These are phyloP conservation scores for Calcarius lapponicus DNA, from an alignment of 2,797 vertebrate species.

Conservation along the genomic window DNA sequence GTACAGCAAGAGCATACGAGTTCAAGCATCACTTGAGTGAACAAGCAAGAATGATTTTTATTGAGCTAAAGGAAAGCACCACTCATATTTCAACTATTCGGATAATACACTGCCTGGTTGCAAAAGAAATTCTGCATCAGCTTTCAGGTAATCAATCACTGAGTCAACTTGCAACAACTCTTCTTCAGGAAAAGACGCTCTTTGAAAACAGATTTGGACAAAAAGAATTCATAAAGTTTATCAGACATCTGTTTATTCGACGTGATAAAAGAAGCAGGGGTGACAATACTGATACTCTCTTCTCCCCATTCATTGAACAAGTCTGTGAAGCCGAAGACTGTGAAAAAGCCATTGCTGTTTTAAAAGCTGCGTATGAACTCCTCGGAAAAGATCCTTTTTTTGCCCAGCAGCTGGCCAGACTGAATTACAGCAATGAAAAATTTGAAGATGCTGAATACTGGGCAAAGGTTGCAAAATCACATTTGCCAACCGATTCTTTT, in stretches of 20 bases:
- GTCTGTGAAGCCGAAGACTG: slow-evolving; percentile 61
- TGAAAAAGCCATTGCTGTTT: slow-evolving; percentile 77
- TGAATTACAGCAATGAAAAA: slow-evolving; percentile 76
- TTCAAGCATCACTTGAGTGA: slow-evolving; percentile 79
- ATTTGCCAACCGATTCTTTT: slow-evolving; percentile 78
- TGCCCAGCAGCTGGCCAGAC: slow-evolving; percentile 86
- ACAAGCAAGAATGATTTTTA: slow-evolving; percentile 81
- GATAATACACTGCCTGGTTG: slow-evolving; percentile 85
- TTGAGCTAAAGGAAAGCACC: slow-evolving; percentile 81
- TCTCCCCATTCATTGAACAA: slow-evolving; percentile 85
- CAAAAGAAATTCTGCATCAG: slow-evolving; percentile 84
- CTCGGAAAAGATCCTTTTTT: slow-evolving; percentile 80
- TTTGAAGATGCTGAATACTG: slow-evolving; percentile 81
- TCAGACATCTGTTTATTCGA: slow-evolving; percentile 81
- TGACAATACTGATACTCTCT: slow-evolving; percentile 78
- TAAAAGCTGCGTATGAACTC: slow-evolving; percentile 75
- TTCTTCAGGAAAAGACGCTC: slow-evolving; percentile 77
- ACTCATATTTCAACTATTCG: slow-evolving; percentile 78
- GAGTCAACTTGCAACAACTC: slow-evolving; percentile 77
- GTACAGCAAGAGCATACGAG: slow-evolving; percentile 54
- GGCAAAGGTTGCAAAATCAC: slow-evolving; percentile 77
- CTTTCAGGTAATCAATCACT: slow-evolving; percentile 71
- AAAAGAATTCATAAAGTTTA: slow-evolving; percentile 76
- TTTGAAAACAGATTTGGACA: slow-evolving; percentile 84
- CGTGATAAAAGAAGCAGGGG: slow-evolving; percentile 80